phyloP scores from a whole-genome alignment of 2,797 vertebrate species.

The Ciconia nigra region DNA sequence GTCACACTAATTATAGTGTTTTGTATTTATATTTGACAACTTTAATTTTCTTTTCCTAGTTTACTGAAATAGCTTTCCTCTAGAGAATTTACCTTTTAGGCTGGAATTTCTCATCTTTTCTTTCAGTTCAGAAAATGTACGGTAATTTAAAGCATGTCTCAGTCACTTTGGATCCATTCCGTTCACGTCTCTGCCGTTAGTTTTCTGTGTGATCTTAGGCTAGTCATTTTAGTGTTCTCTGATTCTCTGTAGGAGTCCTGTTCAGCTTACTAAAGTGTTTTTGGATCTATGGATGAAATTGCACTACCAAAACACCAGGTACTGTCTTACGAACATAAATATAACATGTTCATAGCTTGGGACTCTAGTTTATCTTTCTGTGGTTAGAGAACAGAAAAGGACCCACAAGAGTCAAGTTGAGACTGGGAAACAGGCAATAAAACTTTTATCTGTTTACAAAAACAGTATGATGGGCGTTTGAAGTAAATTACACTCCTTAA shows the following conservation, averaged over 20 bases:
- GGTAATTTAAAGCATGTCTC: background rate
- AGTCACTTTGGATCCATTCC: background rate
- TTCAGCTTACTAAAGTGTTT: slow-evolving; percentile 20
- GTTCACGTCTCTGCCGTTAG: background rate
- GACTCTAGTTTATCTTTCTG: background rate
- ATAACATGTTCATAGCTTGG: background rate
- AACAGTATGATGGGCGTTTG: background rate
- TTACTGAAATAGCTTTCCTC: background rate
- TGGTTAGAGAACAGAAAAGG: background rate
- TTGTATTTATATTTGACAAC: slow-evolving; percentile 44
- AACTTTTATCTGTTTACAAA: background rate
- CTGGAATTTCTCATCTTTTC: background rate
- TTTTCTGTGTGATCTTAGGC: slow-evolving; percentile 4
- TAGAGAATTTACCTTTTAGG: background rate
- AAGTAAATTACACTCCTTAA: background rate
- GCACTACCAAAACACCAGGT: background rate
- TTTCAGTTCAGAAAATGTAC: background rate
- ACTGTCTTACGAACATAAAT: background rate
- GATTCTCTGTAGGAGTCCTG: slow-evolving; percentile 16
- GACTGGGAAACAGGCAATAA: background rate
- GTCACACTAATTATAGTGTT: slow-evolving; percentile 14
- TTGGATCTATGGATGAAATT: slow-evolving; percentile 30
- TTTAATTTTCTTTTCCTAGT: slow-evolving; percentile 42
- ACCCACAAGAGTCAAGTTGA: background rate
- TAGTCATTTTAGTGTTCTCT: slow-evolving; percentile 13